Base-by-base conservation (phyloP, 2,888 invertebrate species). In the Strigamia maritima region DNA sequence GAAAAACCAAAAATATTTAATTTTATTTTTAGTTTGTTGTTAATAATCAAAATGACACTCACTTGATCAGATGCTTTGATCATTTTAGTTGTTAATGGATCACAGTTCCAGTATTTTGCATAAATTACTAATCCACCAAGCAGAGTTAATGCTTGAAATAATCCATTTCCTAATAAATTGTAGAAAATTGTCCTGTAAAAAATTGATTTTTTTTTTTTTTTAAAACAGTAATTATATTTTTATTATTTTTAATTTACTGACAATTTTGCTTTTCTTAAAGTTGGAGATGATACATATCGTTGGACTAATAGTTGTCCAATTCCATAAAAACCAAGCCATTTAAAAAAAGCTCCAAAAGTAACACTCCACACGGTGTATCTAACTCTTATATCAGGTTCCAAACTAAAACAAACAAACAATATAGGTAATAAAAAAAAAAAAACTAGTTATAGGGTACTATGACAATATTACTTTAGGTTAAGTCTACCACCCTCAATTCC, bases 291-390 rank as follows among this genome's bases (percentile, higher is more conserved):
- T 14, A 88, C 83, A 79, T 87, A 87, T 79, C 89, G 82, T 81
- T 89, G 89, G 4, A 89, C 86, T 84, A 88, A 87, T 28, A 88
- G 85, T 82, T 89, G 89, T 82, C 88, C 88, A 76, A 86, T 86
- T 60, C 86, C 87, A 82, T 87, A 88, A 75, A 87, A 85, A 38
- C 82, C 86, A 82, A 85, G 81, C 85, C 85, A 86, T 80, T 84
- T 84, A 44, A 86, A 84, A 38, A 84, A 84, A 31, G 86, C 86
- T 49, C 87, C 88, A 85, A 87, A 81, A 12, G 86, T 81, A 82
- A 84, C 76, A 80, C 86, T 86, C 87, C 88, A 88, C n/a, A 87
- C 83, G 0, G 87, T 86, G 82, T 88, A 87, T 4, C 88, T 83
- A 10, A 85, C 84, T 10, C 86, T 86, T 8, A 87, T 87, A 82